Percentiles rank a stretch among this genome's conserved stretches.
Evolutionary conservation across 2,888 invertebrate genomes (phyloP).

Genomic region (Tachina lurida): DNA sequence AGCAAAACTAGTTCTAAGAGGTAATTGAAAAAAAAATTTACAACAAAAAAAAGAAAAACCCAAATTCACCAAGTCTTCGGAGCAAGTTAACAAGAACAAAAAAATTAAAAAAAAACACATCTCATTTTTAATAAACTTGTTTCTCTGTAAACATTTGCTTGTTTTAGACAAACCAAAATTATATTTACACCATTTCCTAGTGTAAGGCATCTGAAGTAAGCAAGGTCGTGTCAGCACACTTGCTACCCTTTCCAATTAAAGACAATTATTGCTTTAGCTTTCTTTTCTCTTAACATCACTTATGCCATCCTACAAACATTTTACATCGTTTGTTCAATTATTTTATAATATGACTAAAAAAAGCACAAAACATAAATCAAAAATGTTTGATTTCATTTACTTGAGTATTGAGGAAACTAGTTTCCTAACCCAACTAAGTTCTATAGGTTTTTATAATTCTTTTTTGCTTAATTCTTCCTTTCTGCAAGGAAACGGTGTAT

Average conservation of each 20-base stretch:
- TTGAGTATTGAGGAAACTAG: too few relatives aligned
- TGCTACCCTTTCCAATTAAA: too few relatives aligned
- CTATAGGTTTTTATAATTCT: too few relatives aligned
- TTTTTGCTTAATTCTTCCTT: too few relatives aligned
- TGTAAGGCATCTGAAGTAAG: neutral
- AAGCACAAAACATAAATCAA: too few relatives aligned
- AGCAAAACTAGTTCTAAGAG: slow-evolving; percentile 46
- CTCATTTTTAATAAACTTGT: slow-evolving; percentile 58
- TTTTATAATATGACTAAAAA: too few relatives aligned
- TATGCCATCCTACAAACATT: too few relatives aligned
- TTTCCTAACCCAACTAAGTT: neutral
- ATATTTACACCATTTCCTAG: slow-evolving; percentile 15
- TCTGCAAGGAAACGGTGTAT: slow-evolving; percentile 14
- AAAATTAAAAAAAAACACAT: slow-evolving; percentile 13
- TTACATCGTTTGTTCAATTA: too few relatives aligned
- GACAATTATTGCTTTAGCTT: too few relatives aligned
- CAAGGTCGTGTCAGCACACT: too few relatives aligned
- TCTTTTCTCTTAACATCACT: too few relatives aligned
- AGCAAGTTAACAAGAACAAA: neutral
- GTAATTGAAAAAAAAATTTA: neutral
- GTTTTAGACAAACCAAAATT: slow-evolving; percentile 5
- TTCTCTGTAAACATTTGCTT: slow-evolving; percentile 22
- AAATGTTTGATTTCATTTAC: too few relatives aligned
- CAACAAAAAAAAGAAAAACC: slow-evolving; percentile 1
- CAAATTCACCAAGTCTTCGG: slow-evolving; percentile 5